Evolutionary conservation across 1,140 invertebrate species (phyloP).

Genomic region (Agraylea sexmaculata): DNA sequence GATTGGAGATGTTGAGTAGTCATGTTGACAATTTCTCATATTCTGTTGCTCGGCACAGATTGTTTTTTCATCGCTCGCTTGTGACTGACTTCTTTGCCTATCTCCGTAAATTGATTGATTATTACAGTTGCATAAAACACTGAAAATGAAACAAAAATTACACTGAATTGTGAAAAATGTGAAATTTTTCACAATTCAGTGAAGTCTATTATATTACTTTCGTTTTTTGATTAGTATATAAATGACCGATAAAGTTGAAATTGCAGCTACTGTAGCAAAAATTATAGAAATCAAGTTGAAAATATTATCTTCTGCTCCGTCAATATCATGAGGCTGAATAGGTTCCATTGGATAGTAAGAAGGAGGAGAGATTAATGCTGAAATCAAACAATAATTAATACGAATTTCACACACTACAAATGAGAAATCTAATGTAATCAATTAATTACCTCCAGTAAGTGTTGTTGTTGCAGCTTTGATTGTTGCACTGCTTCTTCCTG

Average conservation of each 20-base stretch:
- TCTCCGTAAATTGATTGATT: constrained; percentile 26
- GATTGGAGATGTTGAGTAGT: constrained; percentile 47
- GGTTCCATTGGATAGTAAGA: constrained; percentile 19
- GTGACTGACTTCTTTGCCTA: constrained; percentile 35
- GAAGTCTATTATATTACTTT: constrained; percentile 11
- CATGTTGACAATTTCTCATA: constrained; percentile 52
- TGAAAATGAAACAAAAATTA: constrained; percentile 12
- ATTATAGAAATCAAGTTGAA: constrained; percentile 19
- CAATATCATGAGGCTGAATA: constrained; percentile 15
- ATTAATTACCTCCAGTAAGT: constrained; percentile 50
- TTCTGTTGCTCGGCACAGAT: constrained; percentile 52
- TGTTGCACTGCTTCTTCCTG: constrained; percentile 49
- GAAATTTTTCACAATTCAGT: not conserved
- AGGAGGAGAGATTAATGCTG: constrained; percentile 18
- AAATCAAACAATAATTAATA: constrained; percentile 10
- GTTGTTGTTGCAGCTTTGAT: constrained; percentile 66
- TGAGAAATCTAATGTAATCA: too few relatives aligned
- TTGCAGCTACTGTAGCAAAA: constrained; percentile 16
- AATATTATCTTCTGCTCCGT: constrained; percentile 16
- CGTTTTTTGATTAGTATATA: constrained; percentile 19
- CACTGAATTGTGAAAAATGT: not conserved
- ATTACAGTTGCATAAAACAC: constrained; percentile 29
- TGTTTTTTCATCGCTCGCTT: constrained; percentile 43
- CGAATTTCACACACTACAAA: too few relatives aligned
- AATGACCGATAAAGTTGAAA: constrained; percentile 17